Percentiles rank a stretch among this genome's conserved stretches.
phyloP scores from a whole-genome alignment of 92 coral and sea anemone genomes.

The Nematostella vectensis region DNA sequence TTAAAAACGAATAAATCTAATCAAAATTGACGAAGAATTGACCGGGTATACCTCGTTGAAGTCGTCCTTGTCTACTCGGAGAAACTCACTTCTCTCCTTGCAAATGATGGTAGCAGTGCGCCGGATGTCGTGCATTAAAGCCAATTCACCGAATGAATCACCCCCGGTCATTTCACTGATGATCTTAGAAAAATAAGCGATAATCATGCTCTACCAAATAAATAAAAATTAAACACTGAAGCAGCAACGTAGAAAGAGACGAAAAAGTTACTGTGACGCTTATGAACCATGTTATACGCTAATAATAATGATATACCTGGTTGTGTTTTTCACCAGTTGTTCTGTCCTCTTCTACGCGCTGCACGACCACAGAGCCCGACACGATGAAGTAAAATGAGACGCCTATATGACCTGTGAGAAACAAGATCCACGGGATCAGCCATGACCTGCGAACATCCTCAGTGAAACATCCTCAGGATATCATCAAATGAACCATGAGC shows the following conservation, averaged over 20 bases:
- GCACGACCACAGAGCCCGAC: conserved; percentile 78
- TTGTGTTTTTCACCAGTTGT: conserved; percentile 70
- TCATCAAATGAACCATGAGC: no score
- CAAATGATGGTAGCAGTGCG: conserved; percentile 90
- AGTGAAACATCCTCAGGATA: no score
- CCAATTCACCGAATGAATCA: conserved; percentile 93
- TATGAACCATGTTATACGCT: no score
- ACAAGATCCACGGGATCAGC: no score
- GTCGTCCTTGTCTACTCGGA: conserved; percentile 91
- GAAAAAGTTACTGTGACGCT: conserved; percentile 2
- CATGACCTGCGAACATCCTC: no score
- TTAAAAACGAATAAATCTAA: no score
- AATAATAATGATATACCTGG: no score
- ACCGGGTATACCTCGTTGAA: conserved; percentile 78
- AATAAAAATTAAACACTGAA: background rate
- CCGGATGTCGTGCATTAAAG: conserved; percentile 86
- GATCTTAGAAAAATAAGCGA: conserved; percentile 26
- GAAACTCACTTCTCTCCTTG: conserved; percentile 70
- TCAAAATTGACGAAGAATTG: no score
- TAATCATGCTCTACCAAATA: background rate
- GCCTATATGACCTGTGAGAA: conserved; percentile 66
- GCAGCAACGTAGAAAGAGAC: background rate
- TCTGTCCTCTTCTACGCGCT: conserved; percentile 82
- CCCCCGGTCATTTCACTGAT: conserved; percentile 93
- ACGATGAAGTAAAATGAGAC: conserved; percentile 90